Evolutionary conservation across 2,113 vertebrate species (phyloP).

Genomic region (Anseranas semipalmata): DNA sequence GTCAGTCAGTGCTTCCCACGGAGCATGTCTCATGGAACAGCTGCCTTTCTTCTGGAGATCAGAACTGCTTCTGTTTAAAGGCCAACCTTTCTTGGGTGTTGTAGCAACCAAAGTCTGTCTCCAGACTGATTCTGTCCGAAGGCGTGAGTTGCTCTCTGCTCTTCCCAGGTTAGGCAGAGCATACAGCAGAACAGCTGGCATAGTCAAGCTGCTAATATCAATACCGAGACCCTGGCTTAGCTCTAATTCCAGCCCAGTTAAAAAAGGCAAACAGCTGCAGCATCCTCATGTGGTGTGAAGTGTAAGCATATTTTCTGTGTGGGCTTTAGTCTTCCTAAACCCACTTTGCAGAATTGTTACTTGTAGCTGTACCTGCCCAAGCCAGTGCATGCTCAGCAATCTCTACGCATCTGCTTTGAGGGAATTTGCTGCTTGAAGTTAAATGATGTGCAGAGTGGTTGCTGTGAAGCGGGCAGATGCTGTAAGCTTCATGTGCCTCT

Average conservation of each 20-base stretch:
- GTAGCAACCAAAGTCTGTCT: not conserved
- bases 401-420: too few relatives aligned
- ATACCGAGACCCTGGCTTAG: not conserved
- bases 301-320: not conserved
- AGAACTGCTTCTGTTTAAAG: not conserved
- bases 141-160: not conserved
- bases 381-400: not conserved
- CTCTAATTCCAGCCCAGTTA: not conserved
- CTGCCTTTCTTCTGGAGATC: not conserved
- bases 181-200: not conserved
- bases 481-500: not conserved
- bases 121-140: not conserved
- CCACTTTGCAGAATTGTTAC: not conserved
- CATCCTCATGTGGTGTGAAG: rapidly evolving
- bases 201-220: not conserved
- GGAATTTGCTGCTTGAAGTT: not conserved
- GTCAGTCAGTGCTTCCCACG: not conserved
- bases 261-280: not conserved
- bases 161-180: not conserved
- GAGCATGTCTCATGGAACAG: not conserved
- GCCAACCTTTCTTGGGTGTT: not conserved
- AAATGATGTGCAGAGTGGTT: not conserved
- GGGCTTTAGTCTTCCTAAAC: not conserved
- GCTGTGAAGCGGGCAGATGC: not conserved
- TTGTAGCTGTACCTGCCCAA: not conserved